A percentile compares a stretch with the other conserved stretches of the same genome.
These are phyloP conservation scores for Canis aureus DNA, from an alignment of 2,113 vertebrate genomes.

Conservation along the genomic window DNA sequence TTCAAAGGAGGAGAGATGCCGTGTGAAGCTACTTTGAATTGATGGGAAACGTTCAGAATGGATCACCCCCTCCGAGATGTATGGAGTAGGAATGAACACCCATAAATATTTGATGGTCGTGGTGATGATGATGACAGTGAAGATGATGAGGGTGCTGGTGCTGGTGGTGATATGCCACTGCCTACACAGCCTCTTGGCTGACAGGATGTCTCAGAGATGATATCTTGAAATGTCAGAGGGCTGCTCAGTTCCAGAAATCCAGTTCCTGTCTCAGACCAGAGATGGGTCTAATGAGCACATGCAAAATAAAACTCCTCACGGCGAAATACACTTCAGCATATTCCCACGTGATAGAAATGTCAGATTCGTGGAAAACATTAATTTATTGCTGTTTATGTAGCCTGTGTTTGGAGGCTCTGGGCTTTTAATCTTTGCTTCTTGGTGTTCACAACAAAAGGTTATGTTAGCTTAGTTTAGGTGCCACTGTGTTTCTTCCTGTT, in stretches of 20 bases:
- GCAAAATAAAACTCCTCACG: not conserved
- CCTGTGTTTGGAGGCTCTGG: conserved; percentile 12
- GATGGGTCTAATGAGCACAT: not conserved
- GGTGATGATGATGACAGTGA: too few relatives aligned
- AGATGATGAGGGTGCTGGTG: not conserved
- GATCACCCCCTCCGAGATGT: not conserved
- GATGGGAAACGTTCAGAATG: not conserved
- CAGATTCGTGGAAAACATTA: conserved; percentile 23
- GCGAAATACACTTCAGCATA: not conserved
- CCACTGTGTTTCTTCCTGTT: conserved; percentile 69
- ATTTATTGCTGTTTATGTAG: conserved; percentile 55
- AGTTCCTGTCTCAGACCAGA: not conserved
- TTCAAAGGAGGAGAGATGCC: not conserved
- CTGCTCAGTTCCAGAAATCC: not conserved
- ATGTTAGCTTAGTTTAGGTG: conserved; percentile 58
- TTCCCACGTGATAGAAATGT: not conserved
- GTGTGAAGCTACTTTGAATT: not conserved
- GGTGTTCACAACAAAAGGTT: conserved; percentile 57
- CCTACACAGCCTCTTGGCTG: not conserved
- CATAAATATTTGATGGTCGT: not conserved
- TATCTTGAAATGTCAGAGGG: not conserved
- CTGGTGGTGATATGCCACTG: not conserved
- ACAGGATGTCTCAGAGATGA: not conserved
- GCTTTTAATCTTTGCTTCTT: conserved; percentile 65
- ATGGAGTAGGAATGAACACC: not conserved